Evolutionary conservation across 2,888 invertebrate genomes (phyloP).

Genomic region (Deilephila porcellus): DNA sequence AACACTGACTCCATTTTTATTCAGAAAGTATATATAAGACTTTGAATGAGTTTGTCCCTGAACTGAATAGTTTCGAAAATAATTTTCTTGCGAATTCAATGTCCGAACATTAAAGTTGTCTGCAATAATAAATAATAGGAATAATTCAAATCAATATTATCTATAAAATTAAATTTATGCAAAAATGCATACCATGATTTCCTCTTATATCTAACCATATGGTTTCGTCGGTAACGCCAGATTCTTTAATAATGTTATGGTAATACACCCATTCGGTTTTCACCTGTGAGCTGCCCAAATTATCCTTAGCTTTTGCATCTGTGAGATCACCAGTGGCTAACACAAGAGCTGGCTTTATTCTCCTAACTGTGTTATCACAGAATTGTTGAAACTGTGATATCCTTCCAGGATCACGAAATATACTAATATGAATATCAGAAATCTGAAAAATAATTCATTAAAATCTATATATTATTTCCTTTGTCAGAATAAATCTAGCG

Average conservation of each 20-base stretch:
- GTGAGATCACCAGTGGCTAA: constrained; percentile 95
- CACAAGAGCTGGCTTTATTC: constrained; percentile 90
- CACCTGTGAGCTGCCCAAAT: constrained; percentile 92
- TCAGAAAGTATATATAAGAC: constrained; percentile 88
- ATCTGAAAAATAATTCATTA: constrained; percentile 83
- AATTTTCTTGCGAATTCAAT: constrained; percentile 88
- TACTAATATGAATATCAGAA: constrained; percentile 95
- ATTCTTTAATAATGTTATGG: constrained; percentile 87
- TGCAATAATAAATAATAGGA: constrained; percentile 71
- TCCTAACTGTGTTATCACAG: constrained; percentile 89
- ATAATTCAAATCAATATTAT: constrained; percentile 29
- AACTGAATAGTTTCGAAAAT: constrained; percentile 90
- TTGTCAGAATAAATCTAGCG: neutral
- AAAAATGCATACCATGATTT: constrained; percentile 90
- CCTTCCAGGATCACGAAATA: constrained; percentile 90
- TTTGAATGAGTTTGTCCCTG: constrained; percentile 88
- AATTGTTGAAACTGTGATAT: constrained; percentile 92
- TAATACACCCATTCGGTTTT: constrained; percentile 94
- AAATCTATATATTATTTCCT: neutral
- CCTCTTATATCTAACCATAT: constrained; percentile 95
- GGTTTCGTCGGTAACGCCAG: constrained; percentile 87
- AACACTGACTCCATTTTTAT: constrained; percentile 86
- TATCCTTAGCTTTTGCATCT: constrained; percentile 92
- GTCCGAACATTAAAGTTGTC: constrained; percentile 95
- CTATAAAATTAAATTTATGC: neutral